Percentiles rank a stretch among this genome's conserved stretches.
These are phyloP conservation scores for Drosophila yakuba DNA, from an alignment of 1,140 invertebrate genomes.

Conservation along the genomic window DNA sequence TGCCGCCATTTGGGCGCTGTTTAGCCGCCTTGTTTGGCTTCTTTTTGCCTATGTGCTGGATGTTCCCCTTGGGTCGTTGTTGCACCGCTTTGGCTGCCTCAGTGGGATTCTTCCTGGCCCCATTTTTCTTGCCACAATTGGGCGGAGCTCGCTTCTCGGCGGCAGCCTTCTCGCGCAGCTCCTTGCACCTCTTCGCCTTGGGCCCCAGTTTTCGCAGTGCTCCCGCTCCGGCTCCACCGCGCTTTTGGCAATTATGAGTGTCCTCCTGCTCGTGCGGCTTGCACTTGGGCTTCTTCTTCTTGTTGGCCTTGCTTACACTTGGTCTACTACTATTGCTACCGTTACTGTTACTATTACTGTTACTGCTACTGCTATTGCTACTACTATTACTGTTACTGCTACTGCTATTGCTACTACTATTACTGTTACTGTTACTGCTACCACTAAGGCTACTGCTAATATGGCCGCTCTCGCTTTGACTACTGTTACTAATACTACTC, in stretches of 20 bases:
- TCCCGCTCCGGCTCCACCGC: constrained; percentile 10
- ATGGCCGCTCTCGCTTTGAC: constrained; percentile 76
- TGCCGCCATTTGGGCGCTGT: constrained; percentile 36
- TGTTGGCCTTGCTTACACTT: constrained; percentile 32
- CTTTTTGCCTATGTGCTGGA: constrained; percentile 36
- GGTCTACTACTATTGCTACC: constrained; percentile 36
- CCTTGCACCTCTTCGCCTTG: constrained; percentile 58
- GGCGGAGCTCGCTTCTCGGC: constrained; percentile 46
- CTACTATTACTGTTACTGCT: constrained; percentile 54
- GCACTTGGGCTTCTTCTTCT: constrained; percentile 65
- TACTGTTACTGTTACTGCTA: constrained; percentile 57
- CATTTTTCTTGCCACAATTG: constrained; percentile 62
- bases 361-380: constrained; percentile 39
- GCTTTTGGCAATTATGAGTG: constrained; percentile 69
- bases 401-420: constrained; percentile 56
- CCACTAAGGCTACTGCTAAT: constrained; percentile 66
- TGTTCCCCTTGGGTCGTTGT: constrained; percentile 30
- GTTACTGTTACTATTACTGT: constrained; percentile 42
- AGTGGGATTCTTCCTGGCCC: constrained; percentile 1
- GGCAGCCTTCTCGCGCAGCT: constrained; percentile 51
- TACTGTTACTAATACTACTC: constrained; percentile 82
- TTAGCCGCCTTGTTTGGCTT: constrained; percentile 47
- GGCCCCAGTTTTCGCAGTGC: constrained; percentile 56
- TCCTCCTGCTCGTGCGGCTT: constrained; percentile 67
- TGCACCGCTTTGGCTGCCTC: constrained; percentile 27